Evolutionary conservation across 1,140 invertebrate species (phyloP).

Genomic region (Pogonomyrmex californicus): DNA sequence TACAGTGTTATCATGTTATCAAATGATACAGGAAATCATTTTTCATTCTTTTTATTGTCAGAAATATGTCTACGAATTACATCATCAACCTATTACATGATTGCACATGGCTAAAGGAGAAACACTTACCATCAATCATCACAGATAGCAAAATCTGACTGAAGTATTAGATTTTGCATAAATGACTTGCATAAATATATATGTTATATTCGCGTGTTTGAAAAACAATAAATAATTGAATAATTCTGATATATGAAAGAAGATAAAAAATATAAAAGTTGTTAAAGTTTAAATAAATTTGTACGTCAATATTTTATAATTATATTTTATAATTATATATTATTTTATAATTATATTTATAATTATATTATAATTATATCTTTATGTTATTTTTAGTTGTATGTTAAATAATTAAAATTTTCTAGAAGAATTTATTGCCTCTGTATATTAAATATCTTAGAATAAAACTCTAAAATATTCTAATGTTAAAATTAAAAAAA

Average conservation of each 20-base stretch:
- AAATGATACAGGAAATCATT: background rate
- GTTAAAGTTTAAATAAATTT: background rate
- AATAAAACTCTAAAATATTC: conserved; percentile 17
- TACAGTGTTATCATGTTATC: background rate
- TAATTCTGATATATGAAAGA: background rate
- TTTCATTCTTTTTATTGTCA: background rate
- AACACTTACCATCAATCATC: background rate
- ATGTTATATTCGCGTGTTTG: background rate
- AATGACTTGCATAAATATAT: background rate
- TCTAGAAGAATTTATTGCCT: background rate
- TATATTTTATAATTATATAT: no score
- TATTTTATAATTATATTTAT: no score
- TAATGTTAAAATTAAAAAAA: background rate
- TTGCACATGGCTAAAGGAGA: background rate
- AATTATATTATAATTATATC: no score
- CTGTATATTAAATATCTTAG: background rate
- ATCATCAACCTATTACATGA: background rate
- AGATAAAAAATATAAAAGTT: background rate
- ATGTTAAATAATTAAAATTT: background rate
- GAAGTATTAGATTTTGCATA: background rate
- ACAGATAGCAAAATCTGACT: background rate
- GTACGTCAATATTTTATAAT: background rate
- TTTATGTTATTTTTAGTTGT: background rate
- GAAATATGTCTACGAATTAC: background rate
- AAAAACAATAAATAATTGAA: background rate